These are phyloP conservation scores for Tachysurus vachellii DNA, from an alignment of 2,113 vertebrate genomes.

Conservation along the genomic window DNA sequence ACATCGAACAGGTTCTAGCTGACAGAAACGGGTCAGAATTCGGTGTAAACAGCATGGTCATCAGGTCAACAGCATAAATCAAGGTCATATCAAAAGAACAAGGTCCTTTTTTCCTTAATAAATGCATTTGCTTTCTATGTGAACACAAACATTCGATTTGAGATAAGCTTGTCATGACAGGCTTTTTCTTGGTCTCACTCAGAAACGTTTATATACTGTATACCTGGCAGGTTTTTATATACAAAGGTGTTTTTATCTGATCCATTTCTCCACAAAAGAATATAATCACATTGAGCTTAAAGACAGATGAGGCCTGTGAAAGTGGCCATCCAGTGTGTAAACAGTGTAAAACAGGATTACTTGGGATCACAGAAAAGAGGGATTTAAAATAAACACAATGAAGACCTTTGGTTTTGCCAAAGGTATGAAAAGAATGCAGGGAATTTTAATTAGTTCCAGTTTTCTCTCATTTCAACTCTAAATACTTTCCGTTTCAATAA, in stretches of 20 bases:
- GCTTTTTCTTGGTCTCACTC: background rate
- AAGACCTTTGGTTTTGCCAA: constrained; percentile 69
- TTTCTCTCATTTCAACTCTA: constrained; percentile 51
- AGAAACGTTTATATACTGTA: background rate
- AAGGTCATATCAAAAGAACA: no score
- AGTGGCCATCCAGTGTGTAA: constrained; percentile 48
- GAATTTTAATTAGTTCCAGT: constrained; percentile 77
- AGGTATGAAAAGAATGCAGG: constrained; percentile 71
- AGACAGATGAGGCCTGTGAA: constrained; percentile 43
- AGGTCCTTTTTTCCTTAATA: no score
- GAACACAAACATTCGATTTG: background rate
- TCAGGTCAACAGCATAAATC: background rate
- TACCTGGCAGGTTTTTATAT: background rate
- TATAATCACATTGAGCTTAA: constrained; percentile 53
- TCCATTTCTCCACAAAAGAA: constrained; percentile 25
- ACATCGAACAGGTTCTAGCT: background rate
- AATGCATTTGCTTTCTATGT: background rate
- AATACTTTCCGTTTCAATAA: constrained; percentile 52
- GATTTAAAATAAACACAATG: constrained; percentile 66
- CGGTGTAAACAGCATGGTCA: background rate
- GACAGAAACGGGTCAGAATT: background rate
- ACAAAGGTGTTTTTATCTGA: background rate
- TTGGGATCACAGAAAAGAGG: constrained; percentile 71
- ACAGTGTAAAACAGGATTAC: constrained; percentile 72
- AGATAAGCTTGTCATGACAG: background rate